phyloP scores from a whole-genome alignment of 2,797 vertebrate species.

The Acomys russatus region DNA sequence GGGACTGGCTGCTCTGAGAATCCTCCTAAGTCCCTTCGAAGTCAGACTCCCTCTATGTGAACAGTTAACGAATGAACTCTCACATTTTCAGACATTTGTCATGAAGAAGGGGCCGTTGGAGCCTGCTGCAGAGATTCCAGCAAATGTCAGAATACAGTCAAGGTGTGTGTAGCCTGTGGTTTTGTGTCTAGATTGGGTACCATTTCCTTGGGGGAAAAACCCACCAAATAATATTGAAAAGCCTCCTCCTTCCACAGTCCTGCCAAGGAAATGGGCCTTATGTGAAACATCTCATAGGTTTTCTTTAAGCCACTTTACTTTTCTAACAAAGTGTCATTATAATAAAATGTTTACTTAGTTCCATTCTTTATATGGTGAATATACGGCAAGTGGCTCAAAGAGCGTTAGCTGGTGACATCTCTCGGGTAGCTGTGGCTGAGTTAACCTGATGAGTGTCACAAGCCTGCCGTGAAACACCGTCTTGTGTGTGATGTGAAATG shows the following conservation, averaged over 20 bases:
- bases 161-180: neutral
- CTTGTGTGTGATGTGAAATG: neutral
- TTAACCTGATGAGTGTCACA: neutral
- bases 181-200: neutral
- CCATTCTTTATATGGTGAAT: slow-evolving; percentile 11
- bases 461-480: neutral
- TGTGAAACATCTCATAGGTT: neutral
- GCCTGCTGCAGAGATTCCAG: fast-evolving
- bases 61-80: slow-evolving; percentile 6
- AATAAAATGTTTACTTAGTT: slow-evolving; percentile 24
- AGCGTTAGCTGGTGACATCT: neutral
- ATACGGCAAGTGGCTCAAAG: neutral
- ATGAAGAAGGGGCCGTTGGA: neutral
- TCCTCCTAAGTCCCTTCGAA: neutral
- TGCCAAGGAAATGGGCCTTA: neutral
- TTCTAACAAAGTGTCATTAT: slow-evolving; percentile 9
- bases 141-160: neutral
- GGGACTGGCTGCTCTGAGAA: neutral
- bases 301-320: slow-evolving; percentile 26
- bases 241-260: neutral
- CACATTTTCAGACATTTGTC: slow-evolving; percentile 11
- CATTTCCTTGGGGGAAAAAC: neutral
- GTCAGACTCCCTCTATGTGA: slow-evolving; percentile 24
- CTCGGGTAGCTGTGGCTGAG: neutral
- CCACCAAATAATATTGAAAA: neutral